Evolutionary conservation across 2,113 vertebrate species (phyloP).

Genomic region (Willisornis vidua): DNA sequence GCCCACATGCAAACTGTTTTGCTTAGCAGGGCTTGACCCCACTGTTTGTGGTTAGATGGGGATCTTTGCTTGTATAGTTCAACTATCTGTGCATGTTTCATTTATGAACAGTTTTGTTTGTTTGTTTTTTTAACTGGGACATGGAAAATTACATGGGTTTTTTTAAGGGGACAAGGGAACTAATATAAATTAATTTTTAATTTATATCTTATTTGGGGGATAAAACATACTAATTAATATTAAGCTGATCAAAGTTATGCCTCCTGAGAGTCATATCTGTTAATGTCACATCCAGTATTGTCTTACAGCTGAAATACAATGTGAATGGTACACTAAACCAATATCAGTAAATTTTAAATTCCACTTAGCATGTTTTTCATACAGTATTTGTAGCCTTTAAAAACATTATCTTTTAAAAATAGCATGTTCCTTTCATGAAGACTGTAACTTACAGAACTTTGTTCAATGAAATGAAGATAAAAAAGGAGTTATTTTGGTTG

Average conservation of each 20-base stretch:
- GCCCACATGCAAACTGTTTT: background rate
- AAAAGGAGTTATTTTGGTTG: background rate
- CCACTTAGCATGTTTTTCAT: background rate
- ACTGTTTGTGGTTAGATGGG: background rate
- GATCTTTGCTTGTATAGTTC: background rate
- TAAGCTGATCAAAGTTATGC: background rate
- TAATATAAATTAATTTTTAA: background rate
- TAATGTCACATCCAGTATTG: background rate
- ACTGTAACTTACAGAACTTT: background rate
- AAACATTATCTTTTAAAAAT: background rate
- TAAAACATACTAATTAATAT: background rate
- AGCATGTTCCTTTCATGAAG: background rate
- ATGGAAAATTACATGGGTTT: background rate
- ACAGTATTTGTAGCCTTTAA: background rate
- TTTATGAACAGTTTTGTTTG: background rate
- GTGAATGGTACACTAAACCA: background rate
- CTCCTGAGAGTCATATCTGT: background rate
- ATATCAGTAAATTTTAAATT: background rate
- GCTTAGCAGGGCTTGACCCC: background rate
- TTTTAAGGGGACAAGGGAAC: background rate
- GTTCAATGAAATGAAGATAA: background rate
- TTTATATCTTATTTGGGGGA: background rate
- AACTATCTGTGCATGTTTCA: background rate
- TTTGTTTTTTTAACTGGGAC: background rate
- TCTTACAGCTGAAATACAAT: background rate